Conservation (phyloP, 2,888 invertebrate genomes). For the Pseudolycoriella hygida region DNA sequence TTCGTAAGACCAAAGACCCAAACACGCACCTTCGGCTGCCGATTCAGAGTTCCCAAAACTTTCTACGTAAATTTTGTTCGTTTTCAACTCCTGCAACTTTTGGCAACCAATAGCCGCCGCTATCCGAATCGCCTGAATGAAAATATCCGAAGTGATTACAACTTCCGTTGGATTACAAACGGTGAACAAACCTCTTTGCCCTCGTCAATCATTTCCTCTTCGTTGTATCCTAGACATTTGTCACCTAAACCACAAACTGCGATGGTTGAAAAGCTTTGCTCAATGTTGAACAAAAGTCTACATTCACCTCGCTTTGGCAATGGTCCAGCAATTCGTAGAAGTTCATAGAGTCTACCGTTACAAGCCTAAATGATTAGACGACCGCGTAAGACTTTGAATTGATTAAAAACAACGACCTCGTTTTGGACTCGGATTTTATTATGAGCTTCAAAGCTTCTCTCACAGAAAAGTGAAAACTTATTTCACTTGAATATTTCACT, state of each 20-base stretch:
- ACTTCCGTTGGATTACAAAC: slow-evolving; percentile 33
- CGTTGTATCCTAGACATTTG: slow-evolving; percentile 39
- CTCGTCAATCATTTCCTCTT: slow-evolving; percentile 45
- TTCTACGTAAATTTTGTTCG: slow-evolving; percentile 41
- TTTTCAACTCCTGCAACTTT: slow-evolving; percentile 32
- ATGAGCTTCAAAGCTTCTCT: too few relatives aligned
- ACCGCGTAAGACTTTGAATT: neutral
- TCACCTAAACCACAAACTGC: slow-evolving; percentile 50
- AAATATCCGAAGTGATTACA: too few relatives aligned
- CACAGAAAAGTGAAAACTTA: too few relatives aligned
- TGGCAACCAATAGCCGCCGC: slow-evolving; percentile 38
- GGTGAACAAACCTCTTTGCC: slow-evolving; percentile 49
- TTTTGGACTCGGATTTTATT: too few relatives aligned
- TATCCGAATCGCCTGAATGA: slow-evolving; percentile 34
- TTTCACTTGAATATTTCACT: too few relatives aligned
- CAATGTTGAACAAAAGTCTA: slow-evolving; percentile 41
- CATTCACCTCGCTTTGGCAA: slow-evolving; percentile 9
- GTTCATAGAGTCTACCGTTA: slow-evolving; percentile 36
- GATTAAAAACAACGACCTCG: too few relatives aligned
- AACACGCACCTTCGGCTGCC: slow-evolving; percentile 49
- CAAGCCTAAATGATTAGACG: too few relatives aligned
- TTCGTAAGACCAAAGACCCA: slow-evolving; percentile 45
- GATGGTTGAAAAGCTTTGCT: slow-evolving; percentile 38
- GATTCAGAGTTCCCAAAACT: slow-evolving; percentile 55
- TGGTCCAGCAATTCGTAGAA: slow-evolving; percentile 22